Base-by-base conservation (phyloP, 1,140 invertebrate species). In the Sitobion miscanthi region DNA sequence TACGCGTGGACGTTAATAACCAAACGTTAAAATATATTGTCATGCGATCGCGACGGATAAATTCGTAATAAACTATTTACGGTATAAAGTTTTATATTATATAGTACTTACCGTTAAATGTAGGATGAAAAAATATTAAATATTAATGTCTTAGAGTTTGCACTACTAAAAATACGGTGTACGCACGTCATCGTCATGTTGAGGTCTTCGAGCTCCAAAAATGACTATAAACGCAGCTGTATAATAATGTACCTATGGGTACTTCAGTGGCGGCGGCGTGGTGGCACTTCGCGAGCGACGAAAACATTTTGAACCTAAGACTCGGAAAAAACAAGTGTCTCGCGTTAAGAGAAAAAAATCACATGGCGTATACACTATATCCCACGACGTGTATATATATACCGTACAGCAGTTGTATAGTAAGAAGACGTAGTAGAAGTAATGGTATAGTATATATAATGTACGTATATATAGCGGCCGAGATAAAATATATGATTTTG, bases 401-500 rank as follows among this genome's bases (percentile, higher is more conserved):
- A 85, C 14, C 45, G 8, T 3, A 14, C 8, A 20, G 23, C 9
- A 54, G 52, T 21, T 17, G n/a, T 77, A 77, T n/a, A n/a, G 11
- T 77, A n/a, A n/a, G 30, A n/a, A 77, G 4, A n/a, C 62, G 62
- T 17, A 69, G 62, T 17, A n/a, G 62, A n/a, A 77, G 62, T 77
- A 77, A 77, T 77, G 30, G 62, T 77, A 77, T 21, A 23, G 52
- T 21, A 54, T 21, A 54, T 54, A 54, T 77, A 77, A n/a, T 77
- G n/a, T 77, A 77, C 62, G 14, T 30, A 14, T n/a, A 5, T 62
- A 30, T 62, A 30, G 30, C 30, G 62, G 62, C 62, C 62, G 14
- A 77, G 62, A 77, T 77, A 77, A 77, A 77, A 77, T 77, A 77
- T 77, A n/a, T 77, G 62, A 77, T 77, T 77, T 77, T 77, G 62